Conservation (phyloP, 2,888 invertebrate species). For the Laspeyria flexula region DNA sequence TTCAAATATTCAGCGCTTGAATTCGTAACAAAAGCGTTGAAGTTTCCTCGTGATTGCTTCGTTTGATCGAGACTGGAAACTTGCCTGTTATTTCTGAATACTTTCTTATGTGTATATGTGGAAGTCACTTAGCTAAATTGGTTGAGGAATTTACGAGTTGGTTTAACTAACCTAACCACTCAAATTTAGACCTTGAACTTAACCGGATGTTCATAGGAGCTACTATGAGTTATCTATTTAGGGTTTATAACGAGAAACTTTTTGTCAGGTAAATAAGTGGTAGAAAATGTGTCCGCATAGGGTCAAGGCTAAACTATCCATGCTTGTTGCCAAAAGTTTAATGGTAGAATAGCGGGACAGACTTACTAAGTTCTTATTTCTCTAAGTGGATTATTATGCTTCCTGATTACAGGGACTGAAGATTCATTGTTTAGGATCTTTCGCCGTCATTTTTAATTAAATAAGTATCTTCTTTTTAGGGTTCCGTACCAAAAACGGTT, state of each 20-base stretch:
- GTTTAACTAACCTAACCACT: not conserved
- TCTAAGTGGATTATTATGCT: not conserved
- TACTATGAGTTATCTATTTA: not conserved
- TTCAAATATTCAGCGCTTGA: slow-evolving; percentile 16
- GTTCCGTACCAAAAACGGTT: too few species aligned
- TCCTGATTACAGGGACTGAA: too few species aligned
- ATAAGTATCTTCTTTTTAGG: too few species aligned
- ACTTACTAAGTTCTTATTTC: not conserved
- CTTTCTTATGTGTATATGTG: slow-evolving; percentile 13
- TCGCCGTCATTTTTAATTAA: too few species aligned
- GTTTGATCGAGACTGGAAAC: slow-evolving; percentile 2
- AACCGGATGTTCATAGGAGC: not conserved
- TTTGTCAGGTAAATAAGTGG: too few species aligned
- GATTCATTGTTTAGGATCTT: too few species aligned
- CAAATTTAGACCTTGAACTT: slow-evolving; percentile 7
- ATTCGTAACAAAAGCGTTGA: slow-evolving; percentile 8
- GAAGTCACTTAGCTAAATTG: slow-evolving; percentile 4
- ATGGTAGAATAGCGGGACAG: not conserved
- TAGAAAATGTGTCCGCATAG: too few species aligned
- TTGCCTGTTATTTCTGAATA: slow-evolving; percentile 2
- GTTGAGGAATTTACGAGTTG: slow-evolving; percentile 1
- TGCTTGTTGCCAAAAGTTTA: slow-evolving; percentile 5
- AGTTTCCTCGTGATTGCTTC: slow-evolving; percentile 9
- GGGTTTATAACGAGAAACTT: too few species aligned
- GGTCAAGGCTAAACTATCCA: slow-evolving; percentile 5